Evolutionary conservation across 2,888 invertebrate genomes (phyloP).

Genomic region (Steinernema hermaphroditum): DNA sequence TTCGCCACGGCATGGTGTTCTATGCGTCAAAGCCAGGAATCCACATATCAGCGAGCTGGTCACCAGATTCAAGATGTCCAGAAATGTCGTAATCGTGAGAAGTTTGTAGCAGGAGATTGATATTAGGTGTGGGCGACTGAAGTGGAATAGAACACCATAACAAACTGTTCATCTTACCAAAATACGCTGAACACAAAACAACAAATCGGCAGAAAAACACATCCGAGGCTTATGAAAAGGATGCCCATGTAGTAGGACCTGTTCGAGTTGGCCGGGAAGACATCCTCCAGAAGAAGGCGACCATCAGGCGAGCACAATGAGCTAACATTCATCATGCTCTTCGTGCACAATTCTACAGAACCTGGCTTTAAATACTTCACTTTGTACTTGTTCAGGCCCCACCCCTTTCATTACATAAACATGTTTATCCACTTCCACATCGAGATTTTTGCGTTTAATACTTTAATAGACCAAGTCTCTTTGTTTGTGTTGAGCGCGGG

Average conservation of each 20-base stretch:
- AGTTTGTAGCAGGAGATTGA: constrained; percentile 3
- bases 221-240: neutral
- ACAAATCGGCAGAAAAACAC: neutral
- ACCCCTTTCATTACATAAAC: no score
- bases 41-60: neutral
- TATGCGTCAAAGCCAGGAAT: neutral
- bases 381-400: no score
- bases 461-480: no score
- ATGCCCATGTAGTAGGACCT: neutral
- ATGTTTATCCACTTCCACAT: no score
- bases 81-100: neutral
- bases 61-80: constrained; percentile 1
- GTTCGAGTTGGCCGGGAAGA: neutral
- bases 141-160: neutral
- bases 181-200: neutral
- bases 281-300: neutral
- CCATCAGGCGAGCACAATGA: neutral
- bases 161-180: neutral
- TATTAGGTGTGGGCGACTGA: neutral
- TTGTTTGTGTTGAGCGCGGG: no score
- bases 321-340: neutral
- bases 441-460: no score
- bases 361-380: no score
- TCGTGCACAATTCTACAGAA: no score
- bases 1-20: neutral